Percentiles rank a stretch among this genome's conserved stretches.
phyloP scores from a whole-genome alignment of 1,140 invertebrate species.

The Drosophila truncata region DNA sequence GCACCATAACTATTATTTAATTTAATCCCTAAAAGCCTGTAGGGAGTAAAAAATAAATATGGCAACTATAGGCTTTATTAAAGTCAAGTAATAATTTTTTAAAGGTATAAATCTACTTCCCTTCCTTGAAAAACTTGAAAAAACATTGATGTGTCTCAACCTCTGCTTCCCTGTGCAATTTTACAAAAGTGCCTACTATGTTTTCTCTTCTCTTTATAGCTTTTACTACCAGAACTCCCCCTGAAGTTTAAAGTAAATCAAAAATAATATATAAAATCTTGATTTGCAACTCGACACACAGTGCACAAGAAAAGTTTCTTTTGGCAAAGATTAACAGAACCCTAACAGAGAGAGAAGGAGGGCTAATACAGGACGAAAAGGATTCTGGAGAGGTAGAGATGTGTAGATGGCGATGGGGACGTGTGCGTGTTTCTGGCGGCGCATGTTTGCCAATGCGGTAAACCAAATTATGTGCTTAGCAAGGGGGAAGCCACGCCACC shows the following conservation, averaged over 20 bases:
- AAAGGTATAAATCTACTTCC: too few relatives aligned
- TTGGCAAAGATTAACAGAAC: slow-evolving; percentile 63
- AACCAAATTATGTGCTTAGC: slow-evolving; percentile 75
- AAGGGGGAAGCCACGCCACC: slow-evolving; percentile 25
- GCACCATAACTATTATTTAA: too few relatives aligned
- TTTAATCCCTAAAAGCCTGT: too few relatives aligned
- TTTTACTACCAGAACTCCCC: too few relatives aligned
- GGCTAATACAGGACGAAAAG: slow-evolving; percentile 3
- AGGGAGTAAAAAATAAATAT: not conserved
- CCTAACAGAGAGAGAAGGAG: not conserved
- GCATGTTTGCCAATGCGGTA: slow-evolving; percentile 69
- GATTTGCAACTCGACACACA: slow-evolving; percentile 17
- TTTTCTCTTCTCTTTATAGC: not conserved
- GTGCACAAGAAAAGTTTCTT: slow-evolving; percentile 63
- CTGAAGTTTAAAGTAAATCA: not conserved
- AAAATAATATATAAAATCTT: not conserved
- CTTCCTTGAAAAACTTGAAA: too few relatives aligned
- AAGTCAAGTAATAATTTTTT: too few relatives aligned
- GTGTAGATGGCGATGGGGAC: not conserved
- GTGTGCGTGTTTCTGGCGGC: slow-evolving; percentile 61
- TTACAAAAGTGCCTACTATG: not conserved
- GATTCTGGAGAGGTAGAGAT: not conserved
- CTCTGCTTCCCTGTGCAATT: not conserved
- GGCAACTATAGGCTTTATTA: too few relatives aligned
- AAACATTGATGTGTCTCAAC: too few relatives aligned